Evolutionary conservation across 2,797 vertebrate genomes (phyloP).

Genomic region (Scolopax rusticola): DNA sequence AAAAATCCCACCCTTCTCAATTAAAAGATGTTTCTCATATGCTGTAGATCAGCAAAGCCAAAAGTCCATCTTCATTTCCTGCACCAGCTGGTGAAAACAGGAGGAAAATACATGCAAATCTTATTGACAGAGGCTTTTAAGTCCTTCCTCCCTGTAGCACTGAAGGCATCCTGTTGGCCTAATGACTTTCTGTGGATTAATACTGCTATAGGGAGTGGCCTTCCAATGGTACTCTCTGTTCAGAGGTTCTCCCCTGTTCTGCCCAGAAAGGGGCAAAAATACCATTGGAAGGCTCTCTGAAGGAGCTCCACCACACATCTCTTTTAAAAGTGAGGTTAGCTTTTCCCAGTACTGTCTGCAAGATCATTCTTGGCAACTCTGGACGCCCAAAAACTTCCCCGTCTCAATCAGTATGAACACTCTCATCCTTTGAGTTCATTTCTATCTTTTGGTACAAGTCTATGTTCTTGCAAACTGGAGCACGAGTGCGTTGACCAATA

Average conservation of each 20-base stretch:
- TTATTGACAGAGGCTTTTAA: not conserved
- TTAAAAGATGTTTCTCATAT: constrained; percentile 8
- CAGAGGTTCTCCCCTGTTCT: too few relatives aligned
- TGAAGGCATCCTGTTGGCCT: not conserved
- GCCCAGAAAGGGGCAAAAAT: not conserved
- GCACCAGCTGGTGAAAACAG: not conserved
- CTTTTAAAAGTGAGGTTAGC: not conserved
- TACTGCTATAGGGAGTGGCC: not conserved
- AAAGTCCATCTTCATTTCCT: not conserved
- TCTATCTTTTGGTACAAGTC: not conserved
- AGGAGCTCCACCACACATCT: not conserved
- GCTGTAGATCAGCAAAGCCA: not conserved
- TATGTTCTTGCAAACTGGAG: not conserved
- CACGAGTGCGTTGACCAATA: not conserved
- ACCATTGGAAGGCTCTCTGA: not conserved
- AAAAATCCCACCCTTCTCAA: not conserved
- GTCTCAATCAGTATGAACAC: not conserved
- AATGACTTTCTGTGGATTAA: not conserved
- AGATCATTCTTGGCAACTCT: not conserved
- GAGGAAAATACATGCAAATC: not conserved
- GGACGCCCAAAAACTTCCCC: not conserved
- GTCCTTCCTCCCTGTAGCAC: not conserved
- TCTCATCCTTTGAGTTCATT: not conserved
- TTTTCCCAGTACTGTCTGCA: not conserved
- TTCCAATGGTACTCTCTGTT: too few relatives aligned